Evolutionary conservation across 2,113 vertebrate genomes (phyloP), one percentile per base, ranked within the genome.

Genomic region (Platichthys flesus): DNA sequence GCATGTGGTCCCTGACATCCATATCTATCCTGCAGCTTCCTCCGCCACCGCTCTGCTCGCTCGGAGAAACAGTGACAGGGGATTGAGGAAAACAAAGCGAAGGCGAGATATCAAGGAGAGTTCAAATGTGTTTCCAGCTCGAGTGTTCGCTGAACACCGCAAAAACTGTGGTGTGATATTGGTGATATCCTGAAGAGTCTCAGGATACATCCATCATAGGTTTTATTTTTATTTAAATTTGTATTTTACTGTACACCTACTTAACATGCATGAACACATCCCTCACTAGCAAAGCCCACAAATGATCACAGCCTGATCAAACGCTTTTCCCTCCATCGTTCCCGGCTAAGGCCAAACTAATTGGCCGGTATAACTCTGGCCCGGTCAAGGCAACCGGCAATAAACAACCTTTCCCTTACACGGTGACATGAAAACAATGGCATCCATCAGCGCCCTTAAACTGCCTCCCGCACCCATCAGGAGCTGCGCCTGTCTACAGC

Each of bases 371-470:
- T 85, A 88, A 85, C 70, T 71, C 83, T 74, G 72, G 67, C 76
- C 74, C 14, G 45, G 73, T 47, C 49, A 59, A 73, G 79, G 85
- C 76, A 71, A 78, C 65, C 21, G 59, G 71, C 75, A 82, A 85
- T 82, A 89, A 91, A 89, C 5, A 14, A 83, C 76, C 71, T 81
- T 76, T 79, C 67, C 75, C 69, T 74, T 42, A 68, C 65, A 67
- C 18, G 56, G 72, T 66, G 81, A 81, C 84, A 79, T 66, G 71
- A 90, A 91, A 90, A 88, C 74, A 79, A 85, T 47, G 65, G 68
- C 75, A 88, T 89, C 81, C 74, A 79, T 90, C 82, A 88, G 81
- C 35, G 23, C 74, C 86, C 73, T 86, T 87, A 85, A 83, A 83
- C 76, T 81, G 74, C 81, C 76, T 72, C 59, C 74, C 63, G 62